phyloP scores from a whole-genome alignment of 2,113 vertebrate species.

The Larimichthys polyactis region DNA sequence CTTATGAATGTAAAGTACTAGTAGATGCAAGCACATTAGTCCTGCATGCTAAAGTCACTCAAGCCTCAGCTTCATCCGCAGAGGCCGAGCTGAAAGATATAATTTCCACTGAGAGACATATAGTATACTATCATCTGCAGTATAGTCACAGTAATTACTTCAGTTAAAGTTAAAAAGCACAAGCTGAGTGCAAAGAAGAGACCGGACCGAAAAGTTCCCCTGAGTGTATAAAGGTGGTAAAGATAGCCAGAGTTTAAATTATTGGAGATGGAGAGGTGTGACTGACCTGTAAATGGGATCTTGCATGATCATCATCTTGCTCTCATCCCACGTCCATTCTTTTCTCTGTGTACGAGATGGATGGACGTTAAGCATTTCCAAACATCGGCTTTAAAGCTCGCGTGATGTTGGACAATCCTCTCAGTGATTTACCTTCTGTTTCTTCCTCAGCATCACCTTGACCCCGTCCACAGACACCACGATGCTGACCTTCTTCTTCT shows the following conservation, averaged over 20 bases:
- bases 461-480: slow-evolving; percentile 90
- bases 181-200: background rate
- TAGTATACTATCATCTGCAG: slow-evolving; percentile 1
- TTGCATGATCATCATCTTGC: slow-evolving; percentile 89
- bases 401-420: background rate
- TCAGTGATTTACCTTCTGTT: slow-evolving; percentile 84
- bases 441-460: slow-evolving; percentile 88
- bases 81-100: background rate
- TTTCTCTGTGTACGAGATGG: slow-evolving; percentile 83
- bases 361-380: background rate
- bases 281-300: slow-evolving; percentile 88
- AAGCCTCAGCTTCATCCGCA: background rate
- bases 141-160: background rate
- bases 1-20: slow-evolving; percentile 5
- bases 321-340: slow-evolving; percentile 90
- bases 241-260: background rate
- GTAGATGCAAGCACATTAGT: slow-evolving; percentile 40
- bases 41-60: slow-evolving; percentile 8
- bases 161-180: background rate
- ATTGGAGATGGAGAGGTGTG: background rate
- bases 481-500: slow-evolving; percentile 93
- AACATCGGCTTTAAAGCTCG: no score
- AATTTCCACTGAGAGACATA: slow-evolving; percentile 20
- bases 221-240: background rate
- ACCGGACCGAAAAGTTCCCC: background rate